These are phyloP conservation scores for Symphodus melops DNA, from an alignment of 2,113 vertebrate genomes.

Conservation along the genomic window DNA sequence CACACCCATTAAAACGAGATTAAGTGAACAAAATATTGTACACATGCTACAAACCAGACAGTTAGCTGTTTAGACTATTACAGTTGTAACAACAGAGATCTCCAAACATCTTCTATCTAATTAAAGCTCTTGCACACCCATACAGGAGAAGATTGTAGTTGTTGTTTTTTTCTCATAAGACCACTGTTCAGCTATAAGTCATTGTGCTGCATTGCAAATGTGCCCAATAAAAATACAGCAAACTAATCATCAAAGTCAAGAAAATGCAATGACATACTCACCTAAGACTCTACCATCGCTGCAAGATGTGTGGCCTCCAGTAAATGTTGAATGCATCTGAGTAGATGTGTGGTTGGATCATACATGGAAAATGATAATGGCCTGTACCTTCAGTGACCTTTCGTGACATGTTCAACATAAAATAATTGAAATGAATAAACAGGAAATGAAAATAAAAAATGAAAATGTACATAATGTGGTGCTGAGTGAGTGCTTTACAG, in stretches of 20 bases:
- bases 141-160: not conserved
- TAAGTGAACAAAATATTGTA: not conserved
- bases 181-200: not conserved
- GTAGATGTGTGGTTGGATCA: slow-evolving; percentile 79
- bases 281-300: slow-evolving; percentile 28
- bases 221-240: not conserved
- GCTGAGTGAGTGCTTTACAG: slow-evolving; percentile 83
- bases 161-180: not conserved
- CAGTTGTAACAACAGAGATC: not conserved
- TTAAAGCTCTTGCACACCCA: not conserved
- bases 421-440: slow-evolving; percentile 86
- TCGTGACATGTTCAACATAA: slow-evolving; percentile 86
- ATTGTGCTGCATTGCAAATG: not conserved
- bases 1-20: not conserved
- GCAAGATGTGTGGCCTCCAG: slow-evolving; percentile 20
- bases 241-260: not conserved
- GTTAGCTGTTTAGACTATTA: not conserved
- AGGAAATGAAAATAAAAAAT: slow-evolving; percentile 75
- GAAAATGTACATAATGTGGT: slow-evolving; percentile 26
- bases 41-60: not conserved
- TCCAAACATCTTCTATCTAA: not conserved
- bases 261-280: slow-evolving; percentile 47
- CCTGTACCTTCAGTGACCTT: slow-evolving; percentile 91
- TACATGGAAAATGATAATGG: slow-evolving; percentile 86
- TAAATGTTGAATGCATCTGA: slow-evolving; percentile 76